phyloP scores from a whole-genome alignment of 2,797 vertebrate genomes.

The Rhinogobio ventralis region DNA sequence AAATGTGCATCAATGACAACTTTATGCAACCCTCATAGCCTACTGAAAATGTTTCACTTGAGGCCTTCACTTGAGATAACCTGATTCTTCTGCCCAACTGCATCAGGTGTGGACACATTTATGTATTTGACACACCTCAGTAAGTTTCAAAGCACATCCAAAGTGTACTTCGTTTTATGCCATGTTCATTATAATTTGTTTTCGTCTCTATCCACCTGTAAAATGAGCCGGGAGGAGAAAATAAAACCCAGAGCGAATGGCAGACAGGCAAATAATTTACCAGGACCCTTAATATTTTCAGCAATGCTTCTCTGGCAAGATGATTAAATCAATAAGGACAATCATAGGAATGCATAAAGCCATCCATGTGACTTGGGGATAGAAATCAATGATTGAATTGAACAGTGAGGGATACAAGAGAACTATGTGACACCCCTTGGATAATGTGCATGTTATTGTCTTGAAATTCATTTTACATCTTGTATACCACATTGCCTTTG shows the following conservation, averaged over 20 bases:
- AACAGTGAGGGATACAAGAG: conserved; percentile 21
- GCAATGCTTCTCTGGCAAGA: not conserved
- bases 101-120: not conserved
- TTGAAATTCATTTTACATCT: not conserved
- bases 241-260: not conserved
- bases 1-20: not conserved
- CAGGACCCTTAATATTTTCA: conserved; percentile 9
- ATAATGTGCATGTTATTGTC: conserved; percentile 4
- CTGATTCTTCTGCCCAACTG: not conserved
- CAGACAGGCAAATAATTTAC: conserved; percentile 22
- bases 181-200: conserved; percentile 18
- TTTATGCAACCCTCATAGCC: not conserved
- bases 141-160: not conserved
- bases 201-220: conserved; percentile 28
- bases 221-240: conserved; percentile 2
- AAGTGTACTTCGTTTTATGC: not conserved
- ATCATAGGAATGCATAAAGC: conserved; percentile 49
- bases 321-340: conserved; percentile 40
- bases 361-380: conserved; percentile 27
- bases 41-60: not conserved
- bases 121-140: not conserved
- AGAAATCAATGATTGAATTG: conserved; percentile 28
- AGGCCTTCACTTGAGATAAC: not conserved
- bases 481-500: not conserved
- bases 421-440: conserved; percentile 22